These are phyloP conservation scores for Pasiphila rectangulata DNA, from an alignment of 2,888 invertebrate genomes.

Conservation along the genomic window DNA sequence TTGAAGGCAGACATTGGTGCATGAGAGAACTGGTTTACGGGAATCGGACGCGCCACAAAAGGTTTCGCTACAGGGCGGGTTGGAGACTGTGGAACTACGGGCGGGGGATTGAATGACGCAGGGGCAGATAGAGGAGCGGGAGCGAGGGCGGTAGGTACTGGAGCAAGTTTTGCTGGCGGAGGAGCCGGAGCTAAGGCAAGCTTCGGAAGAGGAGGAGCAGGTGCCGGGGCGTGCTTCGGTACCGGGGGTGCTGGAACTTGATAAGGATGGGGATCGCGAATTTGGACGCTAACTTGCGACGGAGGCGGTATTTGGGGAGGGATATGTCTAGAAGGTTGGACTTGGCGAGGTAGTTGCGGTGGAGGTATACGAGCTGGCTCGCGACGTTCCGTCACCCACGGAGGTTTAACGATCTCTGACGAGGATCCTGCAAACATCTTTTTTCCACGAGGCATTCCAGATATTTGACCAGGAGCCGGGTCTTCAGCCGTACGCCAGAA, in stretches of 20 bases:
- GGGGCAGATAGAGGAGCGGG: slow-evolving; percentile 24
- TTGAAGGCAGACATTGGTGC: slow-evolving; percentile 89
- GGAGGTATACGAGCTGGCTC: slow-evolving; percentile 37
- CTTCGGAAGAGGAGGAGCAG: slow-evolving; percentile 17
- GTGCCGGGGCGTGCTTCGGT: slow-evolving; percentile 10
- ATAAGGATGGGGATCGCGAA: slow-evolving; percentile 13
- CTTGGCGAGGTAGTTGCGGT: slow-evolving; percentile 35
- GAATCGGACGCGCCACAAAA: slow-evolving; percentile 79
- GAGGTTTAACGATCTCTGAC: slow-evolving; percentile 62
- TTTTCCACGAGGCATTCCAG: slow-evolving; percentile 39
- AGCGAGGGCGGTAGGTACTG: slow-evolving; percentile 8
- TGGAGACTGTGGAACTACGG: slow-evolving; percentile 50
- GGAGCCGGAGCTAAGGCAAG: slow-evolving; percentile 19
- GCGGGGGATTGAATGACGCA: slow-evolving; percentile 31
- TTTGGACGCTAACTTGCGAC: slow-evolving; percentile 12
- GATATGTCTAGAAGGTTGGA: slow-evolving; percentile 23
- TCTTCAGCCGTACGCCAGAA: slow-evolving; percentile 84
- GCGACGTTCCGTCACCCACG: slow-evolving; percentile 68
- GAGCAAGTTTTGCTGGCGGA: slow-evolving; percentile 7
- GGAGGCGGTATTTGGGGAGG: slow-evolving; percentile 18
- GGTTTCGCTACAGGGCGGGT: slow-evolving; percentile 63
- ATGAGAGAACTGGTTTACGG: slow-evolving; percentile 87
- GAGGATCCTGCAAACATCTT: slow-evolving; percentile 51
- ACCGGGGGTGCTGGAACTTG: slow-evolving; percentile 17
- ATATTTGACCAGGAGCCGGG: slow-evolving; percentile 48